Percentiles rank a stretch among this genome's conserved stretches.
phyloP scores from a whole-genome alignment of 2,113 vertebrate species.

The Pseudonaja textilis region DNA sequence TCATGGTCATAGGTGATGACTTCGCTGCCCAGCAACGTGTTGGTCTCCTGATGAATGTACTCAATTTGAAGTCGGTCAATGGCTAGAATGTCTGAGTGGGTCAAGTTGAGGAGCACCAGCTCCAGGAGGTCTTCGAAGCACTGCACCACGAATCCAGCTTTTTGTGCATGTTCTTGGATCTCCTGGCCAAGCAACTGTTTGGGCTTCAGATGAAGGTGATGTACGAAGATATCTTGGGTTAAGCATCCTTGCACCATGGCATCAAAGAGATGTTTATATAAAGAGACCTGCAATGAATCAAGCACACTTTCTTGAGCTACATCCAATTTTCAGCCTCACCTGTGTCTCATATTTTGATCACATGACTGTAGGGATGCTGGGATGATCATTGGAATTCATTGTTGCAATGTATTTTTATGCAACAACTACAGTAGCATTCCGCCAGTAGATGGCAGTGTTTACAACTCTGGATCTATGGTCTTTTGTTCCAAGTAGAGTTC shows the following conservation, averaged over 20 bases:
- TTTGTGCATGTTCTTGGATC: slow-evolving; percentile 57
- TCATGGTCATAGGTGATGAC: slow-evolving; percentile 62
- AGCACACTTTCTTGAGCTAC: background rate
- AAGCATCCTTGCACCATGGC: slow-evolving; percentile 70
- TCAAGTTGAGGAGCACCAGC: slow-evolving; percentile 63
- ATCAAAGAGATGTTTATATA: slow-evolving; percentile 78
- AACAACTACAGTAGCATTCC: background rate
- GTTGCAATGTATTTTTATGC: background rate
- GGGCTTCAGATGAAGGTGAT: slow-evolving; percentile 59
- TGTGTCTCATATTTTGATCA: background rate
- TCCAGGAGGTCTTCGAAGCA: slow-evolving; percentile 70
- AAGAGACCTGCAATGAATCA: slow-evolving; percentile 55
- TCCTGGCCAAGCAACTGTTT: slow-evolving; percentile 58
- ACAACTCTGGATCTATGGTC: background rate
- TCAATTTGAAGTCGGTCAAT: slow-evolving; percentile 71
- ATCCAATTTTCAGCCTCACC: background rate
- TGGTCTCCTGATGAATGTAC: slow-evolving; percentile 71
- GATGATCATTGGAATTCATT: background rate
- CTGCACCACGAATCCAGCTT: slow-evolving; percentile 53
- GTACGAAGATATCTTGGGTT: slow-evolving; percentile 54
- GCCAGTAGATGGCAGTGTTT: background rate
- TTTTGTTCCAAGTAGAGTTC: background rate
- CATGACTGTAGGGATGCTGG: no score
- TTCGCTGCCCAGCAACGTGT: slow-evolving; percentile 56
- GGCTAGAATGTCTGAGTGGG: slow-evolving; percentile 63